These are phyloP conservation scores for Orthosia gothica DNA, from an alignment of 2,888 invertebrate genomes.

Conservation along the genomic window DNA sequence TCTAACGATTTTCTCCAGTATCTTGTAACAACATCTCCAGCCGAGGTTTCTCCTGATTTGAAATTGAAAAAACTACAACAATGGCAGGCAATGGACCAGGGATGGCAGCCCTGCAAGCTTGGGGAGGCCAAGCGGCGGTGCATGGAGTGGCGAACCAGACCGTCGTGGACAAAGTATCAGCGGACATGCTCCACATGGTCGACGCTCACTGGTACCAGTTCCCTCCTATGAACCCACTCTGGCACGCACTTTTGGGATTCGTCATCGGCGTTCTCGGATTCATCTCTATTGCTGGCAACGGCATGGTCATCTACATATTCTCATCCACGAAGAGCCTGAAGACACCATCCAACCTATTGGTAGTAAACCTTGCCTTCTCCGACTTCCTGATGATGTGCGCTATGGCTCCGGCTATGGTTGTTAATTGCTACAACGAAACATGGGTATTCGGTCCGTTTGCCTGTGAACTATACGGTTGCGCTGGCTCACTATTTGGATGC, in stretches of 20 bases:
- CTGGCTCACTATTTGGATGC: slow-evolving; percentile 97
- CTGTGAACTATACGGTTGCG: slow-evolving; percentile 97
- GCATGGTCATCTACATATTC: slow-evolving; percentile 95
- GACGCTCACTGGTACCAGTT: slow-evolving; percentile 97
- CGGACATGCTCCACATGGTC: slow-evolving; percentile 95
- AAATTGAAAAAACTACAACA: slow-evolving; percentile 70
- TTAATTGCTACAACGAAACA: slow-evolving; percentile 96
- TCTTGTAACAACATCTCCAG: slow-evolving; percentile 87
- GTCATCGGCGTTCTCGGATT: slow-evolving; percentile 95
- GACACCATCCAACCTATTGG: slow-evolving; percentile 97
- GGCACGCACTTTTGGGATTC: slow-evolving; percentile 96
- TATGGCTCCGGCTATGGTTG: slow-evolving; percentile 96
- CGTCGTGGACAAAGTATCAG: slow-evolving; percentile 95
- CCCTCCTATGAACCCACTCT: slow-evolving; percentile 97
- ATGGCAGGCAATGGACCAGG: slow-evolving; percentile 86
- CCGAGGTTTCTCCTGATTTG: slow-evolving; percentile 75
- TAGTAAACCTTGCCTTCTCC: slow-evolving; percentile 97
- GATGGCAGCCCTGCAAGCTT: slow-evolving; percentile 86
- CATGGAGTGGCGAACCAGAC: slow-evolving; percentile 93
- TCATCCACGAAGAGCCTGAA: slow-evolving; percentile 94
- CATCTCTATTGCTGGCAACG: slow-evolving; percentile 93
- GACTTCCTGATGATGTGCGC: slow-evolving; percentile 97
- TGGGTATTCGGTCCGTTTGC: slow-evolving; percentile 94
- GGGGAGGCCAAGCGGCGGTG: slow-evolving; percentile 86
- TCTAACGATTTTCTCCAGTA: slow-evolving; percentile 91